These are phyloP conservation scores for Nephrotoma guestfalica DNA, from an alignment of 2,888 invertebrate genomes.

Conservation along the genomic window DNA sequence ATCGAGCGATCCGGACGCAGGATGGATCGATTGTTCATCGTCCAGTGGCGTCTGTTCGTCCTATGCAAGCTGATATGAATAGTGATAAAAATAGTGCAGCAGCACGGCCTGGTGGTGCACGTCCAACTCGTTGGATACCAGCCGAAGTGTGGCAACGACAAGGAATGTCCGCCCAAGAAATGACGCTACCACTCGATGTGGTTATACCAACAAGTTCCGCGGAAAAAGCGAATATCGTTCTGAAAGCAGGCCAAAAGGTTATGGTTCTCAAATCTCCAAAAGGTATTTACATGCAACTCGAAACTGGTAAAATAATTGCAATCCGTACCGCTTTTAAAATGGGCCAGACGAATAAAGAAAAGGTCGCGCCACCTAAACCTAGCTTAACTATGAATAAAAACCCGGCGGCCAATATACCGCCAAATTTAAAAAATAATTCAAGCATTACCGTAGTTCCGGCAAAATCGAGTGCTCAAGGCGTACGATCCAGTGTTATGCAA, in stretches of 20 bases:
- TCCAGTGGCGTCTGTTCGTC: conserved; percentile 57
- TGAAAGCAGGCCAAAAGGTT: conserved; percentile 88
- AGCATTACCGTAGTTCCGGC: conserved; percentile 44
- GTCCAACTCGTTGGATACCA: conserved; percentile 61
- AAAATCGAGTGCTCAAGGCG: conserved; percentile 23
- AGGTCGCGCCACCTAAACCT: background rate
- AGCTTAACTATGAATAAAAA: background rate
- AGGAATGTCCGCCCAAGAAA: conserved; percentile 91
- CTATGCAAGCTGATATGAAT: conserved; percentile 57
- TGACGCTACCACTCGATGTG: conserved; percentile 80
- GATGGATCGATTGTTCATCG: conserved; percentile 46
- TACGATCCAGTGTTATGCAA: conserved; percentile 18
- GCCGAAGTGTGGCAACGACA: conserved; percentile 85
- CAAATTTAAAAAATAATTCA: conserved; percentile 43
- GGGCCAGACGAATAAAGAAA: conserved; percentile 17
- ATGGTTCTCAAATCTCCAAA: conserved; percentile 90
- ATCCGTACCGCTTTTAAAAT: conserved; percentile 41
- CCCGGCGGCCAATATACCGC: conserved; percentile 28
- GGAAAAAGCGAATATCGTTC: conserved; percentile 74
- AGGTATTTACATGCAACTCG: conserved; percentile 90
- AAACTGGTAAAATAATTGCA: conserved; percentile 89
- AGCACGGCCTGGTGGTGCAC: conserved; percentile 30
- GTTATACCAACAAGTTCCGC: conserved; percentile 86
- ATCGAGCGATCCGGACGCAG: conserved; percentile 41
- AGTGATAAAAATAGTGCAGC: conserved; percentile 24